Evolutionary conservation across 2,888 invertebrate genomes (phyloP).

Genomic region (Labia minor): DNA sequence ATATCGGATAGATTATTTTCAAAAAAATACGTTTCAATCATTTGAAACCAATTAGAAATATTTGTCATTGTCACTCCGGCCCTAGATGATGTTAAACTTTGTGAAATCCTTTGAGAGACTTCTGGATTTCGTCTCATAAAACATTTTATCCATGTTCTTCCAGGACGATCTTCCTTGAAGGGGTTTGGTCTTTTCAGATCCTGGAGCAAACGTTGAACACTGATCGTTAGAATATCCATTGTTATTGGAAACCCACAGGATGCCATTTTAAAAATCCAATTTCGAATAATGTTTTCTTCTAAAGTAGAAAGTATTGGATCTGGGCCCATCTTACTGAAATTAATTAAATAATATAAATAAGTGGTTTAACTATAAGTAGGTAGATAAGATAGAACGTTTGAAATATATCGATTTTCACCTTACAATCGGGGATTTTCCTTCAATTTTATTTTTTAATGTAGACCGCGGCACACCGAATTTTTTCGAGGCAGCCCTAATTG

Average conservation of each 20-base stretch:
- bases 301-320: slow-evolving; percentile 25
- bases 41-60: slow-evolving; percentile 31
- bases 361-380: no score
- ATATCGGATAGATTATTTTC: slow-evolving; percentile 27
- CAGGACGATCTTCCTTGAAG: slow-evolving; percentile 25
- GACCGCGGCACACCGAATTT: no score
- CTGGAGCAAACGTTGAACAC: slow-evolving; percentile 24
- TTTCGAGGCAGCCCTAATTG: no score
- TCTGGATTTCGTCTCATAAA: slow-evolving; percentile 32
- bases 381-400: no score
- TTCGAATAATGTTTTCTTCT: slow-evolving; percentile 25
- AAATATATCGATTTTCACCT: no score
- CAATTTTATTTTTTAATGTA: neutral
- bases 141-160: slow-evolving; percentile 31
- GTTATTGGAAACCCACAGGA: slow-evolving; percentile 26
- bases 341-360: no score
- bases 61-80: slow-evolving; percentile 30
- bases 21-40: slow-evolving; percentile 28
- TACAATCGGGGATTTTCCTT: neutral
- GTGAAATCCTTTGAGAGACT: slow-evolving; percentile 28
- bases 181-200: slow-evolving; percentile 23
- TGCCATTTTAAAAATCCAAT: slow-evolving; percentile 26
- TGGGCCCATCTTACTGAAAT: no score
- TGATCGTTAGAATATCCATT: slow-evolving; percentile 25
- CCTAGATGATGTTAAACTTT: slow-evolving; percentile 30